Evolutionary conservation across 2,113 vertebrate species (phyloP).

Genomic region (Cyphomyrus discorhynchus): DNA sequence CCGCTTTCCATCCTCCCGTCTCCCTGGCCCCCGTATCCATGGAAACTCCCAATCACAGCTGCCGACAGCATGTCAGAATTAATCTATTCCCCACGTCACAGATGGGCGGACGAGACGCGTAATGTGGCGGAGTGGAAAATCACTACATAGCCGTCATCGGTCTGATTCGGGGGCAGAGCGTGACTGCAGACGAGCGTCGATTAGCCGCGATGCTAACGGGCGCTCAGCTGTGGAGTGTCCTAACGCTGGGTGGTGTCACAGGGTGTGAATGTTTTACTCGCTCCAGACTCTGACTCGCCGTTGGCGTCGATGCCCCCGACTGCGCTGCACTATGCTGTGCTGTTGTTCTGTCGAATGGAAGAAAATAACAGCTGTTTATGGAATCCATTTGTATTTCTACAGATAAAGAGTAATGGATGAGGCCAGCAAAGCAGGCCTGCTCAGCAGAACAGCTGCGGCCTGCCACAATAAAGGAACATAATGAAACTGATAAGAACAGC

Average conservation of each 20-base stretch:
- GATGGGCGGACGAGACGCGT: not conserved
- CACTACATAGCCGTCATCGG: not conserved
- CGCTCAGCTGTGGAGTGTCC: not conserved
- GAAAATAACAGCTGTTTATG: not conserved
- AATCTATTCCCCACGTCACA: not conserved
- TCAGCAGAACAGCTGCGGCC: not conserved
- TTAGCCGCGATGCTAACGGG: not conserved
- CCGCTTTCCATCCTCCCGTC: not conserved
- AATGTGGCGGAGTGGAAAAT: not conserved
- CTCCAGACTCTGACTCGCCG: not conserved
- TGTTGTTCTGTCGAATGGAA: not conserved
- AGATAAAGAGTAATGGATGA: not conserved
- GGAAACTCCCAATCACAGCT: not conserved
- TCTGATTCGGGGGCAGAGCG: not conserved
- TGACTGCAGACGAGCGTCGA: not conserved
- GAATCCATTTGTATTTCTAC: not conserved
- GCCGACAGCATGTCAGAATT: not conserved
- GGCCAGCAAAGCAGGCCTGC: not conserved
- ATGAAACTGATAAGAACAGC: not conserved
- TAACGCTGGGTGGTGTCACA: not conserved
- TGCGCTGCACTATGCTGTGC: not conserved
- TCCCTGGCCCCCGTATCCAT: slow-evolving; percentile 11
- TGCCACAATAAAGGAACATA: not conserved
- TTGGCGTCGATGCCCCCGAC: not conserved
- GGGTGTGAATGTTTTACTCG: not conserved